These are phyloP conservation scores for Melozone crissalis DNA, from an alignment of 2,113 vertebrate genomes.

Conservation along the genomic window DNA sequence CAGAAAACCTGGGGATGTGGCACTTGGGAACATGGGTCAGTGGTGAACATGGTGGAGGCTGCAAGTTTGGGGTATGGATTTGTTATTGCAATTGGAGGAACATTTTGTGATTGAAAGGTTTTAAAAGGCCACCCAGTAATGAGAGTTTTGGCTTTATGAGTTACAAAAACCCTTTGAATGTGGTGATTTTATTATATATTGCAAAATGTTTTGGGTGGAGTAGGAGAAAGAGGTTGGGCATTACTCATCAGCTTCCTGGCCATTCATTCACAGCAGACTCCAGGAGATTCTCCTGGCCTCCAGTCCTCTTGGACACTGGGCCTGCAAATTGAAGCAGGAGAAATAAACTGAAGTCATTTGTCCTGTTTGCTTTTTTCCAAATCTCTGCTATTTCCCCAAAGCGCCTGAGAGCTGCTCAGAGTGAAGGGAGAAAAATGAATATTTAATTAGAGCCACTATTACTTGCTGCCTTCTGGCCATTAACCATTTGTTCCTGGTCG, in stretches of 20 bases:
- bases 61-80: neutral
- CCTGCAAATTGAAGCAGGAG: neutral
- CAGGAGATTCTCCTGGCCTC: neutral
- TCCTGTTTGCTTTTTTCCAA: neutral
- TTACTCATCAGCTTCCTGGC: neutral
- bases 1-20: neutral
- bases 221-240: neutral
- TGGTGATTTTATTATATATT: neutral
- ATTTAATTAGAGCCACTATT: conserved; percentile 39
- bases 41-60: neutral
- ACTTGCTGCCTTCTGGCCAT: neutral
- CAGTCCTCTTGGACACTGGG: neutral
- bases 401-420: neutral
- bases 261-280: neutral
- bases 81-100: neutral
- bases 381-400: neutral
- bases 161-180: neutral
- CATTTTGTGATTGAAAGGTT: neutral
- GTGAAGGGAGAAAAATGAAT: conserved; percentile 43
- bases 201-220: conserved; percentile 22
- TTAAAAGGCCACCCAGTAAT: neutral
- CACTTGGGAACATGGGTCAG: neutral
- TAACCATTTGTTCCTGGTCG: neutral
- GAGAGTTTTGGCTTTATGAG: neutral
- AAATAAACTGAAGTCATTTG: neutral